These are phyloP conservation scores for Apocheima hispidaria DNA, from an alignment of 2,888 invertebrate genomes.

Conservation along the genomic window DNA sequence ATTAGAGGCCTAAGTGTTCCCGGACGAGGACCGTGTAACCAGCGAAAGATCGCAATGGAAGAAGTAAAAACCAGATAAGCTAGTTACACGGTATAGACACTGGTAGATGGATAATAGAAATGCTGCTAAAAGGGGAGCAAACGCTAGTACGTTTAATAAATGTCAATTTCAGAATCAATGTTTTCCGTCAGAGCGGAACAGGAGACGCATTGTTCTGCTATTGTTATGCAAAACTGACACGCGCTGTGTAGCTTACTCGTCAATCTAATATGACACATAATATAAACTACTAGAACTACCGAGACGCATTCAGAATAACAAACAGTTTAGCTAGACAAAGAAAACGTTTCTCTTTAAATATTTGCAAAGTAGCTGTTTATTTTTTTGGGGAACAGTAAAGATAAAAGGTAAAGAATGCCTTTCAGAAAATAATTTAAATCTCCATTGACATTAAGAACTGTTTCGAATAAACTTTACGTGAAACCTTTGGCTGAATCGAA, in stretches of 20 bases:
- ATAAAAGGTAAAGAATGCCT: background rate
- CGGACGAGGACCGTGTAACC: slow-evolving; percentile 44
- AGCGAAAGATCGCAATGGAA: slow-evolving; percentile 43
- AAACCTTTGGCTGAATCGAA: slow-evolving; percentile 35
- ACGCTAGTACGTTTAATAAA: slow-evolving; percentile 30
- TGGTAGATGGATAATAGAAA: slow-evolving; percentile 42
- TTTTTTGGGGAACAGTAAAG: background rate
- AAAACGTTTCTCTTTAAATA: slow-evolving; percentile 36
- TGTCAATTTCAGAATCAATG: slow-evolving; percentile 45
- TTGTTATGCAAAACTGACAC: slow-evolving; percentile 72
- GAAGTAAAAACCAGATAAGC: slow-evolving; percentile 44
- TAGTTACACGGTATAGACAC: slow-evolving; percentile 40
- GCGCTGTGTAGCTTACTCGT: slow-evolving; percentile 61
- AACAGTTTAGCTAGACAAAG: slow-evolving; percentile 46
- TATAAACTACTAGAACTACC: slow-evolving; percentile 53
- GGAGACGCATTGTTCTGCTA: slow-evolving; percentile 57
- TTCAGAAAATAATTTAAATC: background rate
- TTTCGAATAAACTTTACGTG: slow-evolving; percentile 20
- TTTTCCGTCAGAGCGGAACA: slow-evolving; percentile 57
- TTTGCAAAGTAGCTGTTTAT: slow-evolving; percentile 3
- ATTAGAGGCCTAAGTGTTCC: slow-evolving; percentile 31
- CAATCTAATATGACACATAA: slow-evolving; percentile 64
- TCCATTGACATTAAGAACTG: slow-evolving; percentile 17
- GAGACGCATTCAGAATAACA: slow-evolving; percentile 52
- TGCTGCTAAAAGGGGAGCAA: slow-evolving; percentile 30